These are phyloP conservation scores for Nasonia longicornis DNA, from an alignment of 1,140 invertebrate genomes.

Conservation along the genomic window DNA sequence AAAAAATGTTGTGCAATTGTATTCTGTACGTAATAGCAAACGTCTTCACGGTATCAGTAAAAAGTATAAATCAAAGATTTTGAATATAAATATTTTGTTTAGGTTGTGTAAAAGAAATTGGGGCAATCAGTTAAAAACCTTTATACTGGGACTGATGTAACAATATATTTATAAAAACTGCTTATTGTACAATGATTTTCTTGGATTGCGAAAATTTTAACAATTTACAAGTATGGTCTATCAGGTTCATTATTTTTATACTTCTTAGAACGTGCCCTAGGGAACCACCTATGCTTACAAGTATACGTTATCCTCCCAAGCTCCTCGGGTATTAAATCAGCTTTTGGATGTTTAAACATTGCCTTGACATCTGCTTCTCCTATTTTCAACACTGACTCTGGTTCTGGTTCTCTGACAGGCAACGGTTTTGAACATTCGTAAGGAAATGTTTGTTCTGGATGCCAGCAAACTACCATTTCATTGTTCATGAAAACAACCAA, in stretches of 20 bases:
- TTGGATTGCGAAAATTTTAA: not conserved
- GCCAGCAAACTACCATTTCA: slow-evolving; percentile 86
- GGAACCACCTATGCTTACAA: slow-evolving; percentile 86
- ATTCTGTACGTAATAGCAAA: too few relatives aligned
- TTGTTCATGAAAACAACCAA: slow-evolving; percentile 78
- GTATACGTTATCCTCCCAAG: slow-evolving; percentile 82
- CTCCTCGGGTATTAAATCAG: slow-evolving; percentile 74
- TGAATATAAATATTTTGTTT: too few relatives aligned
- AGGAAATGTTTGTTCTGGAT: slow-evolving; percentile 84
- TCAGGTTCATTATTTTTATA: slow-evolving; percentile 77
- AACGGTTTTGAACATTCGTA: slow-evolving; percentile 86
- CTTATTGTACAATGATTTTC: not conserved
- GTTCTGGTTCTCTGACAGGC: slow-evolving; percentile 64
- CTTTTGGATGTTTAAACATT: slow-evolving; percentile 76
- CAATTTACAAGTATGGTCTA: slow-evolving; percentile 79
- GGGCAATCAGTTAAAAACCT: too few relatives aligned
- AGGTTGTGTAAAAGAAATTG: too few relatives aligned
- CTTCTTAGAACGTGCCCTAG: slow-evolving; percentile 74
- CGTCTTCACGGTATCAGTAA: too few relatives aligned
- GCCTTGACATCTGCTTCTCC: slow-evolving; percentile 73
- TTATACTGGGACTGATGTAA: not conserved
- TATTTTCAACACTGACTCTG: slow-evolving; percentile 74
- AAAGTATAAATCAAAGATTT: too few relatives aligned
- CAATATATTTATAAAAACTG: not conserved
- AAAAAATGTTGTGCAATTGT: too few relatives aligned